Base-by-base conservation (phyloP, 2,888 invertebrate species). In the Himalopsyche japonica region DNA sequence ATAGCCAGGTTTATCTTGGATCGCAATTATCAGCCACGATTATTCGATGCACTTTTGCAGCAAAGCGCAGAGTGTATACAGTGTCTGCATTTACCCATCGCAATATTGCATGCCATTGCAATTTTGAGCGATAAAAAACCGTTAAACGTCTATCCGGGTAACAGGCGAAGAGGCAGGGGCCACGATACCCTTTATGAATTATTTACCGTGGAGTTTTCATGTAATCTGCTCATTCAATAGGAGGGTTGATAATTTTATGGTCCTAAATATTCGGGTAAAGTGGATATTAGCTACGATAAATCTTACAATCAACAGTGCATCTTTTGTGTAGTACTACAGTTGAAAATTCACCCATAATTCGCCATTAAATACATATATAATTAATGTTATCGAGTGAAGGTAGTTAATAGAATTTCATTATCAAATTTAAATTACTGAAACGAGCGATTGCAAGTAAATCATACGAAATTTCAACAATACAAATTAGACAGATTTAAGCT, bases 91-190 rank as follows among this genome's bases (percentile, higher is more conserved):
- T 82, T 30, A 49, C 18, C 37, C 24, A 20, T 34, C 27, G 24
- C 64, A 77, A 78, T 82, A 78, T 82, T 80, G 79, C 83, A 80
- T 84, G 84, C 80, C 77, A 80, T 82, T 86, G 82, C 86, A 86
- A 86, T 86, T 86, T 86, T 49, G 80, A 82, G 82, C 86, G 80
- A 86, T 86, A 86, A 86, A 86, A 84, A 85, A 20, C 24, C 48
- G 57, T 20, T 43, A 10, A 43, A 30, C 49, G 37, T 64, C 70
- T 76, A 84, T 81, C 81, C 80, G 84, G 84, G 43, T 7, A 81
- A 12, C 57, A 79, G 79, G 48, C 77, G 30, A 24, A 81, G 47
- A 43, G 49, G 37, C 43, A 48, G 84, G 79, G 34, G 27, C 30
- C 27, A 32, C 43, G 12, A 37, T 37, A 48, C 70, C 83, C 76